phyloP scores from a whole-genome alignment of 1,140 invertebrate species.

The Panagrolaimus sp. region DNA sequence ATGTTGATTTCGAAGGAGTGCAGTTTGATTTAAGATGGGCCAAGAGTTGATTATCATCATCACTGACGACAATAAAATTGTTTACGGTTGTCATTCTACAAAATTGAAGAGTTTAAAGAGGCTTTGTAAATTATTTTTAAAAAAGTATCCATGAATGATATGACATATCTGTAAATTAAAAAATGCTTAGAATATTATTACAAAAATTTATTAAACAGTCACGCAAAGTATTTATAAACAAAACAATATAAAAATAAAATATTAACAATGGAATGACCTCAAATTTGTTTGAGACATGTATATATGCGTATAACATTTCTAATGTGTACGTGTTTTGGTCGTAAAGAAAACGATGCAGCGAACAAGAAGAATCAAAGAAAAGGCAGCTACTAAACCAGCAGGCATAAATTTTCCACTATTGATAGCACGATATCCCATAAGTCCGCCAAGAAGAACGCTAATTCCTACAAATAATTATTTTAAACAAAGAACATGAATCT shows the following conservation, averaged over 20 bases:
- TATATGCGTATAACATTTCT: too few species aligned
- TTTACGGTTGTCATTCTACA: not conserved
- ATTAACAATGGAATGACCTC: too few species aligned
- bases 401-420: conserved; percentile 89
- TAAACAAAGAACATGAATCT: too few species aligned
- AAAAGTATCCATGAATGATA: too few species aligned
- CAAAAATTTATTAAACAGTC: too few species aligned
- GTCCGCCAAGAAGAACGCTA: conserved; percentile 69
- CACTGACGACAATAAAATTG: not conserved
- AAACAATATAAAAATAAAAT: too few species aligned
- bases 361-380: conserved; percentile 15
- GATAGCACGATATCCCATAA: conserved; percentile 83
- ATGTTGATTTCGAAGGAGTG: not conserved
- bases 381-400: conserved; percentile 71
- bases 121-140: too few species aligned
- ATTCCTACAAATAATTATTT: conserved; percentile 60
- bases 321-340: not conserved
- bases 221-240: too few species aligned
- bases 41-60: not conserved
- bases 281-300: too few species aligned
- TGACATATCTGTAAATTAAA: too few species aligned
- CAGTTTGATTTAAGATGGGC: not conserved
- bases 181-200: too few species aligned
- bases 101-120: too few species aligned
- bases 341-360: conserved; percentile 11